Base-by-base conservation (phyloP, 2,888 invertebrate species). In the Drosophila planitibia region DNA sequence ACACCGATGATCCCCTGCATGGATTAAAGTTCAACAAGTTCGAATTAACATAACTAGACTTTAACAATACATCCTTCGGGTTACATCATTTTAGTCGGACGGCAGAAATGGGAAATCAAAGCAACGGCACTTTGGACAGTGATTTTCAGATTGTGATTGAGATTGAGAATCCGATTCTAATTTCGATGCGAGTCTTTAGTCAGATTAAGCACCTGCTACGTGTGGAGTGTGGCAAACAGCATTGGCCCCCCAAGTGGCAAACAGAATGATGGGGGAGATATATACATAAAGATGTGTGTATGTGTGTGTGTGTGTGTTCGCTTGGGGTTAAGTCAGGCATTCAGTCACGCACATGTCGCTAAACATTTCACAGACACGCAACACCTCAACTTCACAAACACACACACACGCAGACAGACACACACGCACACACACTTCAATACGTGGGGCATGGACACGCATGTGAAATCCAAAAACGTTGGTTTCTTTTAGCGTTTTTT, bases 331-430 rank as follows among this genome's bases (percentile, higher is more conserved):
- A 75, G 70, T 71, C 71, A 55, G 72, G 68, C 79, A 83, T 81
- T 84, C 79, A 81, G 89, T 89, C 85, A 85, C 86, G 85, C 85
- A 85, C 89, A 74, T 72, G 87, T 72, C 61, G 76, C 61, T 76
- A 78, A 82, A 79, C 79, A 86, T 85, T 86, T 87, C 84, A 79
- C 84, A 82, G 79, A 76, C 89, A 85, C 84, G 89, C 86, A 84
- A 86, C 85, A 80, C 81, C 85, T 86, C 70, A 61, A 51, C 76
- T 54, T 58, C 53, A 44, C 57, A 64, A 69, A 73, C 68, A 35
- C 33, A 41, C 47, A 41, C 52, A 25, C 69, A 49, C 33, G 37
- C 63, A 63, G 41, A 52, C 65, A 47, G 14, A 25, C 28, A 28
- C 49, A 28, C 28, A 49, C 28, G 12, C 49, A 28, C 33, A 52